phyloP scores from a whole-genome alignment of 1,140 invertebrate genomes.

The Melitaea cinxia region DNA sequence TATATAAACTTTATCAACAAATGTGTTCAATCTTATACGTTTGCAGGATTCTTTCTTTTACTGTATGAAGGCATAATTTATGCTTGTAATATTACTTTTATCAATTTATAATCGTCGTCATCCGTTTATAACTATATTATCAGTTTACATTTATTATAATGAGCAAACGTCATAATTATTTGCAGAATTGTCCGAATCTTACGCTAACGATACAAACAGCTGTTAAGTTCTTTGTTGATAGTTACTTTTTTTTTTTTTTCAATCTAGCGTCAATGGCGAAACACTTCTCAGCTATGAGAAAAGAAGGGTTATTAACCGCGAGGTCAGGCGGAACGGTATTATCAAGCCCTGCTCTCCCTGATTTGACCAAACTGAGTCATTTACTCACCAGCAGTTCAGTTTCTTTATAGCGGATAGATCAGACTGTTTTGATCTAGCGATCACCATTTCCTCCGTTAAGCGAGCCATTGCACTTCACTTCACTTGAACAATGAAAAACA shows the following conservation, averaged over 20 bases:
- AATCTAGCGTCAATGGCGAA: background rate
- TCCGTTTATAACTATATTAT: background rate
- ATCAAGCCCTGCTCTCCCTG: slow-evolving; percentile 31
- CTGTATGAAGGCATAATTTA: too few species aligned
- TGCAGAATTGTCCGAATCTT: background rate
- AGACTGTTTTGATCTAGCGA: slow-evolving; percentile 92
- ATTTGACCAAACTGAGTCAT: slow-evolving; percentile 43
- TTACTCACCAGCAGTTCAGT: slow-evolving; percentile 93
- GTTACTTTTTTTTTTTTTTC: background rate
- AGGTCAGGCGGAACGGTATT: slow-evolving; percentile 44
- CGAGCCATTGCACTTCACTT: slow-evolving; percentile 84
- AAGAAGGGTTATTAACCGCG: slow-evolving; percentile 46
- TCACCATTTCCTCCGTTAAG: slow-evolving; percentile 95
- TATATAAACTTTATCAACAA: too few species aligned
- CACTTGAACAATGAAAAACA: slow-evolving; percentile 45
- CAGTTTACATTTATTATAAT: background rate
- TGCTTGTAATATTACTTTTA: too few species aligned
- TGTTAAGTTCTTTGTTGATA: slow-evolving; percentile 18
- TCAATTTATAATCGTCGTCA: too few species aligned
- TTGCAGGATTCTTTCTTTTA: too few species aligned
- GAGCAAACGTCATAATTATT: background rate
- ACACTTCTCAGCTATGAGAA: slow-evolving; percentile 12
- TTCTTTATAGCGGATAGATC: slow-evolving; percentile 92
- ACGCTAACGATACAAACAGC: slow-evolving; percentile 5
- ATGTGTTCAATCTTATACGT: too few species aligned